Evolutionary conservation across 1,140 invertebrate species (phyloP).

Genomic region (Polyergus mexicanus): DNA sequence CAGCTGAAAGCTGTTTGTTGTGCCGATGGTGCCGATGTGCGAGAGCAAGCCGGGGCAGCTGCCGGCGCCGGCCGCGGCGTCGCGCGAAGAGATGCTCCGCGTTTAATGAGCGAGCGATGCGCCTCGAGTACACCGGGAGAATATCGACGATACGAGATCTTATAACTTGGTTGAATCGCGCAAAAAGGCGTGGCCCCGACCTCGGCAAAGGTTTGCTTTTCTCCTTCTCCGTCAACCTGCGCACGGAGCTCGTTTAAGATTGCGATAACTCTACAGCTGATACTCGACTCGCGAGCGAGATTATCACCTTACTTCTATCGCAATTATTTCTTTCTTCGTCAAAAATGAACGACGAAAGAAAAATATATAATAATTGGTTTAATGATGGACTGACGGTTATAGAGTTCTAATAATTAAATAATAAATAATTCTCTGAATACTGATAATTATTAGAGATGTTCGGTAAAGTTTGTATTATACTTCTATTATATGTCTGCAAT

Average conservation of each 20-base stretch:
- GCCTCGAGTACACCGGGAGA: conserved; percentile 38
- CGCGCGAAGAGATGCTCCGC: conserved; percentile 44
- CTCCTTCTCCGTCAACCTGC: conserved; percentile 24
- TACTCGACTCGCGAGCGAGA: background rate
- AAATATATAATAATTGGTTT: too few species aligned
- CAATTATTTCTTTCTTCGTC: too few species aligned
- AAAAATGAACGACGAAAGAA: background rate
- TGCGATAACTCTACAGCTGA: conserved; percentile 28
- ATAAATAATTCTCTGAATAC: too few species aligned
- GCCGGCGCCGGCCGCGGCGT: too few species aligned
- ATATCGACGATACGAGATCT: conserved; percentile 55
- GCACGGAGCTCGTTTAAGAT: background rate
- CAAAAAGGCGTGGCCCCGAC: background rate
- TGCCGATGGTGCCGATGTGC: conserved; percentile 29
- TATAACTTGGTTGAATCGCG: conserved; percentile 15
- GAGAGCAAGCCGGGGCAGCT: conserved; percentile 10
- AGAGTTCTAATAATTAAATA: too few species aligned
- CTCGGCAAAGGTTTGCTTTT: conserved; percentile 7
- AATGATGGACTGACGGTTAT: too few species aligned
- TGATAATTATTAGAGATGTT: background rate
- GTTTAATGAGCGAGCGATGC: conserved; percentile 56
- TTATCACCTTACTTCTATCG: background rate
- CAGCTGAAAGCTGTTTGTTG: conserved; percentile 49
- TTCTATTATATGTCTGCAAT: background rate
- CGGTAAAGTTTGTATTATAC: too few species aligned